Conservation (phyloP, 2,113 vertebrate genomes). For the Dipodomys stephensi region DNA sequence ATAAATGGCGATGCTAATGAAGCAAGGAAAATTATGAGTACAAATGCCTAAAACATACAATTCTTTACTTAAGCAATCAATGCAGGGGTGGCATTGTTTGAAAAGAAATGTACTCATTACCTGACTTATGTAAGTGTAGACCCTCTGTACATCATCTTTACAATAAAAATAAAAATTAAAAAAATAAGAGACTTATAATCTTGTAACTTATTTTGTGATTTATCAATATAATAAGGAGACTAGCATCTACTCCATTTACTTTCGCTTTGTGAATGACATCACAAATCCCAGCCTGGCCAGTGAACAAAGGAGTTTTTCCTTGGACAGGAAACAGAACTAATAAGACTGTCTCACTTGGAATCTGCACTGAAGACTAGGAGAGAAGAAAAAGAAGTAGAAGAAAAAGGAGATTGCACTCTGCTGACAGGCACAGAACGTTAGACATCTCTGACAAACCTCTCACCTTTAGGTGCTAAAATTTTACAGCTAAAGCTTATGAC, state of each 20-base stretch:
- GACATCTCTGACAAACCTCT: not conserved
- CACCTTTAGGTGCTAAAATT: not conserved
- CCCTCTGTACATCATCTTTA: too few relatives aligned
- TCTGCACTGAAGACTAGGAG: not conserved
- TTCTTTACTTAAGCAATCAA: not conserved
- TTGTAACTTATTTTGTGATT: not conserved
- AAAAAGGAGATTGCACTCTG: not conserved
- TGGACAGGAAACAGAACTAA: not conserved
- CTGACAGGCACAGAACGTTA: not conserved
- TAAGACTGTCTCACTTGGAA: not conserved
- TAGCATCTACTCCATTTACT: not conserved
- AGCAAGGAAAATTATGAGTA: not conserved
- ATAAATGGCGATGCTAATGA: not conserved
- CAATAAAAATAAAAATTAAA: not conserved
- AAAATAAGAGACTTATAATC: too few relatives aligned
- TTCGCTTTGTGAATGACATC: not conserved
- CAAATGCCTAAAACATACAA: not conserved
- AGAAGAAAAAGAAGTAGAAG: not conserved
- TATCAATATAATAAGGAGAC: not conserved
- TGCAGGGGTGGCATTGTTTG: too few relatives aligned
- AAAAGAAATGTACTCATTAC: too few relatives aligned
- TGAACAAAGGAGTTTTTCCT: not conserved
- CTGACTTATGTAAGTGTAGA: too few relatives aligned
- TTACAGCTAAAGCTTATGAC: not conserved
- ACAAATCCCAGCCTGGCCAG: not conserved